phyloP scores from a whole-genome alignment of 2,888 invertebrate species.

The Coelogynopora nodosa region DNA sequence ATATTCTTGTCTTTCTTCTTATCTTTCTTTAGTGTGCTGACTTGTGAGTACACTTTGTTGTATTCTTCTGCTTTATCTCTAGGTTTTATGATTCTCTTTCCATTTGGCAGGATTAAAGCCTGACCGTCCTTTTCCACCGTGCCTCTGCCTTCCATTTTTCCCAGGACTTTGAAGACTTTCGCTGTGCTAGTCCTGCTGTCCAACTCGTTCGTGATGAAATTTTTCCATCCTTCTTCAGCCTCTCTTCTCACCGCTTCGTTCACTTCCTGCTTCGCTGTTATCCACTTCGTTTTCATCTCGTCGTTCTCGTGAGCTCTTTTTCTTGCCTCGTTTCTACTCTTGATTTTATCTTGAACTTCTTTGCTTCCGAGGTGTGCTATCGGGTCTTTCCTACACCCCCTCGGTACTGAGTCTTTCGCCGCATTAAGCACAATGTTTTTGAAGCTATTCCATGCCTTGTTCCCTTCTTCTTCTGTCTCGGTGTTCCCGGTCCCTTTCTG shows the following conservation, averaged over 20 bases:
- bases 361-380: neutral
- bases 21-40: neutral
- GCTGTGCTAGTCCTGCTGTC: neutral
- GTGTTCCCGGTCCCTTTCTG: too few relatives aligned
- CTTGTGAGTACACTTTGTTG: neutral
- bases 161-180: neutral
- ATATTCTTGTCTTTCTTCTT: neutral
- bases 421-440: neutral
- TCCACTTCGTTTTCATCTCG: neutral
- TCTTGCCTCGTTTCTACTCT: neutral
- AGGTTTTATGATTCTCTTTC: neutral
- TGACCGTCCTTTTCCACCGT: slow-evolving; percentile 6
- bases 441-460: neutral
- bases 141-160: neutral
- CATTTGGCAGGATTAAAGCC: neutral
- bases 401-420: neutral
- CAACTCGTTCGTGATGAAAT: neutral
- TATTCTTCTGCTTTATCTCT: neutral
- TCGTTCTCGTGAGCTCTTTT: neutral
- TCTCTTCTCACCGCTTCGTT: neutral
- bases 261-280: neutral
- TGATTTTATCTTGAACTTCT: neutral
- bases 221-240: neutral
- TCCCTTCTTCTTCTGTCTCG: neutral
- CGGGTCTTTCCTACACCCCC: neutral